Percentiles rank a stretch among this genome's conserved stretches.
phyloP scores from a whole-genome alignment of 2,797 vertebrate genomes.

The Setipinna tenuifilis region DNA sequence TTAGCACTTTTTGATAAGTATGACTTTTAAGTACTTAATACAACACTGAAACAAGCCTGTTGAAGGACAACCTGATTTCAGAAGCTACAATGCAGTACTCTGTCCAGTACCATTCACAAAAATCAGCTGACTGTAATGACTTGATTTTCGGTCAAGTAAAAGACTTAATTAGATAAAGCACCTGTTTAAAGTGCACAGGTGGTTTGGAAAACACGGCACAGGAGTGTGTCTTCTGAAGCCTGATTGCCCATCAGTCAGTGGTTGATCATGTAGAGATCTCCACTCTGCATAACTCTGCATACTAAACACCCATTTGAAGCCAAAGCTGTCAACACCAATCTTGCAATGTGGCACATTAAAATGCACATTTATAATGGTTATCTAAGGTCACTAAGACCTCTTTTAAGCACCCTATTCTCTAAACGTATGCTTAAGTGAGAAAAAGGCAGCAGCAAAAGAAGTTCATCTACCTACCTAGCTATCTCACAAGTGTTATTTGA shows the following conservation, averaged over 20 bases:
- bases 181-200: too few relatives aligned
- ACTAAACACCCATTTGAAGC: neutral
- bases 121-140: too few relatives aligned
- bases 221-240: neutral
- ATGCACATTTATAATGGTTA: neutral
- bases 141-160: too few relatives aligned
- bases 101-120: too few relatives aligned
- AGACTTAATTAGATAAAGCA: too few relatives aligned
- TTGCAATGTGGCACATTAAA: neutral
- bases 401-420: too few relatives aligned
- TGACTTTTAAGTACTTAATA: too few relatives aligned
- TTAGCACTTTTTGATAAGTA: too few relatives aligned
- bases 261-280: neutral
- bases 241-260: neutral
- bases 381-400: neutral
- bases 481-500: neutral
- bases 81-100: too few relatives aligned
- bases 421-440: neutral
- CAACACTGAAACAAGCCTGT: too few relatives aligned
- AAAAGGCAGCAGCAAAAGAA: neutral
- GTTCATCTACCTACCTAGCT: neutral
- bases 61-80: too few relatives aligned
- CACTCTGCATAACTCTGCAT: neutral
- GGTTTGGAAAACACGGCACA: too few relatives aligned
- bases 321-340: neutral